These are phyloP conservation scores for Darevskia nairensis DNA, from an alignment of 2,797 vertebrate genomes.

Conservation along the genomic window DNA sequence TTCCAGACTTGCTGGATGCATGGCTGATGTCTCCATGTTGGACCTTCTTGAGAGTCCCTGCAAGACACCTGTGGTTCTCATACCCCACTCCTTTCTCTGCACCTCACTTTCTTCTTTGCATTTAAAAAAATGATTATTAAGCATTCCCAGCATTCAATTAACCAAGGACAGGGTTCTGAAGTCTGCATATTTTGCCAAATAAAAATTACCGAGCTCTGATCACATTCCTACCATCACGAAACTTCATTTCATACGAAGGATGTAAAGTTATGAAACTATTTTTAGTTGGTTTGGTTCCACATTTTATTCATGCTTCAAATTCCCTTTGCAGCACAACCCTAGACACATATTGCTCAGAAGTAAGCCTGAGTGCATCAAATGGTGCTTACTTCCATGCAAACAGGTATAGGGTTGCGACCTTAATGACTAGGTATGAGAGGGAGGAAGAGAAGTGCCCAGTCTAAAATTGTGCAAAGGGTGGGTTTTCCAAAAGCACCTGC, in stretches of 20 bases:
- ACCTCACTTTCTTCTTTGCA: slow-evolving; percentile 71
- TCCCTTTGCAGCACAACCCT: background rate
- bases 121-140: slow-evolving; percentile 59
- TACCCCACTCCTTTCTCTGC: slow-evolving; percentile 23
- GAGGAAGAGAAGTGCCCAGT: slow-evolving; percentile 9
- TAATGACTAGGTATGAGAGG: background rate
- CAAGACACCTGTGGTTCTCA: slow-evolving; percentile 72
- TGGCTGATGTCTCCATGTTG: slow-evolving; percentile 66
- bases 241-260: background rate
- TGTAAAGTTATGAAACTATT: background rate
- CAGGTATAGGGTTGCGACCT: background rate
- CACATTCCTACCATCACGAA: background rate
- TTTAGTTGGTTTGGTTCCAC: background rate
- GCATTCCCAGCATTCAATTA: slow-evolving; percentile 50
- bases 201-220: background rate
- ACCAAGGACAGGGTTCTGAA: slow-evolving; percentile 40
- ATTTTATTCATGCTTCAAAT: background rate
- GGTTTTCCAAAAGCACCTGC: background rate
- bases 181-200: slow-evolving; percentile 18
- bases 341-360: background rate
- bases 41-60: slow-evolving; percentile 72
- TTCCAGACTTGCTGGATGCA: slow-evolving; percentile 55
- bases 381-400: background rate
- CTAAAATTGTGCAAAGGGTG: background rate
- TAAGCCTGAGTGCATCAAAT: background rate